Evolutionary conservation across 2,888 invertebrate genomes (phyloP).

Genomic region (Ectemnius lituratus): DNA sequence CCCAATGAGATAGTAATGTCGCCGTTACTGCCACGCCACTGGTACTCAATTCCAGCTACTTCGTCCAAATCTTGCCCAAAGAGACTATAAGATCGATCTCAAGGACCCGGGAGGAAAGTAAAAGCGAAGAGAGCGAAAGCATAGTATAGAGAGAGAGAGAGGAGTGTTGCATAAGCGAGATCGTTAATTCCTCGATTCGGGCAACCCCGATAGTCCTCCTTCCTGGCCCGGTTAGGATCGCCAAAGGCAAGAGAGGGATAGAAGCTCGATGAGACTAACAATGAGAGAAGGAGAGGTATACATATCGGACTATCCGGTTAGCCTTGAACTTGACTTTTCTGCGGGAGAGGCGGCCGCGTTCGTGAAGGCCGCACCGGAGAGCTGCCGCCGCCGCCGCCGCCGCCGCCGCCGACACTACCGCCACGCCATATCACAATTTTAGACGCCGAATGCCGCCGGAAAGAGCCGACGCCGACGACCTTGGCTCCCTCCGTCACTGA

Average conservation of each 20-base stretch:
- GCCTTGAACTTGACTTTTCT: slow-evolving; percentile 65
- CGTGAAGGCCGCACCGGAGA: slow-evolving; percentile 53
- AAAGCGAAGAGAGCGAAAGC: slow-evolving; percentile 8
- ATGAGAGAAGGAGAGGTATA: slow-evolving; percentile 16
- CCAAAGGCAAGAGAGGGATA: not conserved
- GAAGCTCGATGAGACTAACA: not conserved
- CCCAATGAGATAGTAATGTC: no score
- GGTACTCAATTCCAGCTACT: no score
- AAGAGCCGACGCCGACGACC: slow-evolving; percentile 68
- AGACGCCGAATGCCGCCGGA: slow-evolving; percentile 70
- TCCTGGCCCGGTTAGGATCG: no score
- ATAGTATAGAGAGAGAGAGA: not conserved
- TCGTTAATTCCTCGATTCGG: not conserved
- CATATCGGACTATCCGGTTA: slow-evolving; percentile 47
- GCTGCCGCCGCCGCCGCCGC: not conserved
- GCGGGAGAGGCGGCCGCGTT: slow-evolving; percentile 47
- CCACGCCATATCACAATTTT: slow-evolving; percentile 66
- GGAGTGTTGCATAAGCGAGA: not conserved
- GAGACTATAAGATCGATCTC: no score
- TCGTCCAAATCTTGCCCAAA: no score
- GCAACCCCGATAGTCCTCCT: not conserved
- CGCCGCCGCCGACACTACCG: slow-evolving; percentile 8
- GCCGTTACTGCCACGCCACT: no score
- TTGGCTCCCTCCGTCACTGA: slow-evolving; percentile 52
- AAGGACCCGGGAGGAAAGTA: no score